Evolutionary conservation across 2,113 vertebrate species (phyloP).

Genomic region (Thomomys bottae): DNA sequence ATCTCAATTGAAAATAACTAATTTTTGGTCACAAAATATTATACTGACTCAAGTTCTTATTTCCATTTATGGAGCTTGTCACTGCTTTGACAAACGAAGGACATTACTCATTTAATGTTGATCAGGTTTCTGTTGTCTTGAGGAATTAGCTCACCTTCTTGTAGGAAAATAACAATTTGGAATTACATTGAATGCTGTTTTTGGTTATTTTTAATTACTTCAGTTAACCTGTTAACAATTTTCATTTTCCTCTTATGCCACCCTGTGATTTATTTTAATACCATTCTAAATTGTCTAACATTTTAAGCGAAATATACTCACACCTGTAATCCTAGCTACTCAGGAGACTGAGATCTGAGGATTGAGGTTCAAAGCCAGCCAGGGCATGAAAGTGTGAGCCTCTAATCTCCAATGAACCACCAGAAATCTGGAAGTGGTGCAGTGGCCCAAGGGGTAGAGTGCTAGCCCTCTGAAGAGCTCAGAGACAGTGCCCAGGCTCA

Average conservation of each 20-base stretch:
- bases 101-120: background rate
- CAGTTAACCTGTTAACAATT: background rate
- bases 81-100: background rate
- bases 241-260: background rate
- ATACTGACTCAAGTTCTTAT: background rate
- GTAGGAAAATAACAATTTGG: background rate
- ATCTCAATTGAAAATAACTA: background rate
- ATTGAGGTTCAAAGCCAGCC: no score
- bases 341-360: no score
- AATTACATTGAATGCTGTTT: background rate
- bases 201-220: background rate
- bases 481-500: no score
- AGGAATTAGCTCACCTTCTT: background rate
- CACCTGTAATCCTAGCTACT: no score
- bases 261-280: background rate
- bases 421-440: no score
- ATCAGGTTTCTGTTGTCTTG: background rate
- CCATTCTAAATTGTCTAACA: background rate
- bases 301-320: background rate
- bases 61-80: background rate
- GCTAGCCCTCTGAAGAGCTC: no score
- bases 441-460: no score
- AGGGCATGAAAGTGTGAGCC: no score
- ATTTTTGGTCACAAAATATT: background rate
- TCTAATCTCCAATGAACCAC: no score